Evolutionary conservation across 2,888 invertebrate species (phyloP).

Genomic region (Acleris holmiana): DNA sequence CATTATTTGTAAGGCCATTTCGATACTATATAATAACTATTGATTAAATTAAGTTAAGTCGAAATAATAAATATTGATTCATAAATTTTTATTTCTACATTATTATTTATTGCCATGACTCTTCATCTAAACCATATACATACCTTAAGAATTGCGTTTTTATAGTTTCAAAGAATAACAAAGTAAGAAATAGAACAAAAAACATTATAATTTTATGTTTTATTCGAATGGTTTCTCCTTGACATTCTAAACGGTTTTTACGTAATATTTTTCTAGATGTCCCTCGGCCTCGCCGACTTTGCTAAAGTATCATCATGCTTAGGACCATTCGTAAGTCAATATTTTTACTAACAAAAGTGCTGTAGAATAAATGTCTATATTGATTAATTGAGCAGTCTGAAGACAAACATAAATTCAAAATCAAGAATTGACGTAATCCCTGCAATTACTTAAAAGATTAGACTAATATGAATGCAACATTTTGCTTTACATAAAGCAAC

Average conservation of each 20-base stretch:
- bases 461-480: slow-evolving; percentile 6
- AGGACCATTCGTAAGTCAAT: slow-evolving; percentile 22
- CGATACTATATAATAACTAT: too few relatives aligned
- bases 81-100: too few relatives aligned
- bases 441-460: slow-evolving; percentile 10
- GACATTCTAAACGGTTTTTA: slow-evolving; percentile 7
- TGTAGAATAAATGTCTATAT: neutral
- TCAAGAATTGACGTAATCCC: slow-evolving; percentile 6
- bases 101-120: too few relatives aligned
- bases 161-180: too few relatives aligned
- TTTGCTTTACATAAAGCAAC: slow-evolving; percentile 13
- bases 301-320: slow-evolving; percentile 26
- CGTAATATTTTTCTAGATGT: slow-evolving; percentile 21
- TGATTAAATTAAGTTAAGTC: too few relatives aligned
- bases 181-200: too few relatives aligned
- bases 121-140: too few relatives aligned
- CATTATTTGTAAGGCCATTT: too few relatives aligned
- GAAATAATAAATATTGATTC: too few relatives aligned
- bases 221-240: neutral
- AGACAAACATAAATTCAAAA: neutral
- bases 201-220: neutral
- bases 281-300: slow-evolving; percentile 15
- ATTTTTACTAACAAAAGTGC: slow-evolving; percentile 10
- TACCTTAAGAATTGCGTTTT: too few relatives aligned
- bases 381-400: neutral